Percentiles rank a stretch among this genome's conserved stretches.
Conservation (phyloP, 2,113 vertebrate species). For the Myotis lucifugus region DNA sequence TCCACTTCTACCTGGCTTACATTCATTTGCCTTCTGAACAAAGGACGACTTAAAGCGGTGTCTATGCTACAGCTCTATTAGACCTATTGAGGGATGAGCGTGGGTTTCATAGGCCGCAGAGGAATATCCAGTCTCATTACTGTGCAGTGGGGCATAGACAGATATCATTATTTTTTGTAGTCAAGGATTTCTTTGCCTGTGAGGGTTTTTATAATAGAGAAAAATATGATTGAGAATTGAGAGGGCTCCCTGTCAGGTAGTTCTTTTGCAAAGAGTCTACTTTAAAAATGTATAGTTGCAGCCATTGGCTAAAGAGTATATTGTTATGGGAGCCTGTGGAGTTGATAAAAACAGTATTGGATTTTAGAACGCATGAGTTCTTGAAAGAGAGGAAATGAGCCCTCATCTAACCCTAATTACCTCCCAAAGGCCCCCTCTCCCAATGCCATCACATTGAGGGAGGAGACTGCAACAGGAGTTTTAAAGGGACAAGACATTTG, state of each 20-base stretch:
- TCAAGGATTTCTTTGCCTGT: slow-evolving; percentile 1
- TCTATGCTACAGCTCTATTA: neutral
- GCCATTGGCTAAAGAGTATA: neutral
- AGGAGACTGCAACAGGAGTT: neutral
- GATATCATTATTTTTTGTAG: neutral
- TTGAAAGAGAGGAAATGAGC: neutral
- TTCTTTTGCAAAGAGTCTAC: neutral
- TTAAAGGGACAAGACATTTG: neutral
- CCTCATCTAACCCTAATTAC: too few species aligned
- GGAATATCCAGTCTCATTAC: neutral
- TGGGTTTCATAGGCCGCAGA: neutral
- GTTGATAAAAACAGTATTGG: neutral
- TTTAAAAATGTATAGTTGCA: neutral
- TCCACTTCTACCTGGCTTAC: neutral
- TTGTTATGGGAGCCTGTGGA: neutral
- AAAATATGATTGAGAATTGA: slow-evolving; percentile 29
- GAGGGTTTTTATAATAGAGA: slow-evolving; percentile 35
- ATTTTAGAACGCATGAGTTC: neutral
- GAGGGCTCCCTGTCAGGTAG: neutral
- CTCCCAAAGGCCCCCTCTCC: neutral
- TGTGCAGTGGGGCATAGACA: neutral
- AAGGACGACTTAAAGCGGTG: neutral
- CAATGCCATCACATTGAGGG: rapidly evolving
- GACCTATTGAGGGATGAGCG: neutral
- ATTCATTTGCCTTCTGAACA: slow-evolving; percentile 17